phyloP scores from a whole-genome alignment of 2,888 invertebrate species.

The Octodonta nipae region DNA sequence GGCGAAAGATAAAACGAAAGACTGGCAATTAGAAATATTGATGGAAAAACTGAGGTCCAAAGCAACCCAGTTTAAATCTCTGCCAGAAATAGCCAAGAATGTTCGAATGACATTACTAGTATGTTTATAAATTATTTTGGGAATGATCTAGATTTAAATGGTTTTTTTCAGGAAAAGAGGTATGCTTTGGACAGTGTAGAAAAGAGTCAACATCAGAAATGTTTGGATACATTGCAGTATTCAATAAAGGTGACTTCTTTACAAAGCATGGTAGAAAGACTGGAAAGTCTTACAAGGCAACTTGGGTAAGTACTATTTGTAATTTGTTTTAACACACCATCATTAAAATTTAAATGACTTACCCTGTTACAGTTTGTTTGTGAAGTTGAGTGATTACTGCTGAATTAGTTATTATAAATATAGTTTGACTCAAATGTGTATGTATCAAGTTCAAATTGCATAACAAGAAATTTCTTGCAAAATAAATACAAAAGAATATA shows the following conservation, averaged over 20 bases:
- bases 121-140: slow-evolving; percentile 27
- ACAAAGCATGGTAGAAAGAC: slow-evolving; percentile 80
- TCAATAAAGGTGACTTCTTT: slow-evolving; percentile 85
- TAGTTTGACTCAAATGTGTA: no score
- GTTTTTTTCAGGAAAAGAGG: slow-evolving; percentile 61
- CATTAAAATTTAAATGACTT: no score
- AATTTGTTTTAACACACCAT: no score
- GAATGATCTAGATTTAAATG: not conserved
- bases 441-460: no score
- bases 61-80: slow-evolving; percentile 64
- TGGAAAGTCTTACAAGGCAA: slow-evolving; percentile 82
- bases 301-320: slow-evolving; percentile 67
- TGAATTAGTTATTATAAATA: no score
- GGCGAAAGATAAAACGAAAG: slow-evolving; percentile 47
- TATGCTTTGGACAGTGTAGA: slow-evolving; percentile 77
- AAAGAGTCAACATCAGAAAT: slow-evolving; percentile 74
- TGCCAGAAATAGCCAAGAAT: slow-evolving; percentile 76
- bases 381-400: no score
- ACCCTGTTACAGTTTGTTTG: no score
- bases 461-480: no score
- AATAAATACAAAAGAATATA: no score
- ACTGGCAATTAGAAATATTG: slow-evolving; percentile 71
- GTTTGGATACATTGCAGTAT: slow-evolving; percentile 81
- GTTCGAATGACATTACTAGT: slow-evolving; percentile 76
- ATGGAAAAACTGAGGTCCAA: slow-evolving; percentile 87